Conservation (phyloP, 2,797 vertebrate genomes). For the Presbytis comata region DNA sequence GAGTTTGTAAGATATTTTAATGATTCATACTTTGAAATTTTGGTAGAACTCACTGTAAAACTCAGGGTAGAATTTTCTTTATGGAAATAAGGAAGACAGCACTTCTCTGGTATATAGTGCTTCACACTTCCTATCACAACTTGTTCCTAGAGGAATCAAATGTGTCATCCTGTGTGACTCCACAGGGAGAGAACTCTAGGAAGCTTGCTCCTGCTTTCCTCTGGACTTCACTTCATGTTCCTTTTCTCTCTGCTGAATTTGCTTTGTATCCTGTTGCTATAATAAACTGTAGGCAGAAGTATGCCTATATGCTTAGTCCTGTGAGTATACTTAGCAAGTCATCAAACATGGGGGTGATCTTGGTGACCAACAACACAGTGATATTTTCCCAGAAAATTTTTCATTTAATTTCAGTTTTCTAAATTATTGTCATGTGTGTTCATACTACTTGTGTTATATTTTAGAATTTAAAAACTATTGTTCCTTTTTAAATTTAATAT, state of each 20-base stretch:
- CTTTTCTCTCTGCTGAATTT: background rate
- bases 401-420: background rate
- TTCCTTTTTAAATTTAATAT: background rate
- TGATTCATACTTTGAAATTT: background rate
- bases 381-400: background rate
- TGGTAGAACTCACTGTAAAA: no score
- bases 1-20: background rate
- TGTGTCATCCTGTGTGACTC: background rate
- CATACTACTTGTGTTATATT: background rate
- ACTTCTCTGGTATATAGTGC: background rate
- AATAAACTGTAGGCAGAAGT: background rate
- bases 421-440: background rate
- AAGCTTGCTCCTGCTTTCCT: background rate
- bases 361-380: background rate
- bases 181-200: background rate
- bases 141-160: background rate
- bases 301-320: background rate
- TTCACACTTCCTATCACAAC: background rate
- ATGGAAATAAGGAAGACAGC: no score
- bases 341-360: fast-evolving
- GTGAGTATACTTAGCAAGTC: background rate
- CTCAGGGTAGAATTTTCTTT: background rate
- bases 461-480: background rate
- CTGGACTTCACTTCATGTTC: no score
- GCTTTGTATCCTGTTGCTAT: background rate